phyloP scores from a whole-genome alignment of 2,888 invertebrate species.

The Nymphalis c-album region DNA sequence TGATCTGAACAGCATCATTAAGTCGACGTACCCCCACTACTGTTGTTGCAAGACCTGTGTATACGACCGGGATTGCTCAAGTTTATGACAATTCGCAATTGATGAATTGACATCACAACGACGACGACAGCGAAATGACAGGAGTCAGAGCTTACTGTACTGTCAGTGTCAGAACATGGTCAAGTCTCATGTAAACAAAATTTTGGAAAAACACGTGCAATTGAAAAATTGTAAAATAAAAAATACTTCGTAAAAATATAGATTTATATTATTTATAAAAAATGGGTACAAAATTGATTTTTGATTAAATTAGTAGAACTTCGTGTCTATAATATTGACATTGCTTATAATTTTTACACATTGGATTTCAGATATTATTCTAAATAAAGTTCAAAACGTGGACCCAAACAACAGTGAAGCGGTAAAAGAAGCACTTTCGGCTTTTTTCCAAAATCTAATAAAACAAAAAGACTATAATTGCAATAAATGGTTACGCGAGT shows the following conservation, averaged over 20 bases:
- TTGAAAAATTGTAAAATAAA: neutral
- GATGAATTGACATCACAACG: no score
- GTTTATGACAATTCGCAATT: no score
- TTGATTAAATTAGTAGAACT: neutral
- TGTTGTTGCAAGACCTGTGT: no score
- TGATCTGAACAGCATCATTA: no score
- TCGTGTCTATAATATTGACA: no score
- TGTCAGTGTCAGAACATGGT: neutral
- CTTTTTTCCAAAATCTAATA: constrained; percentile 59
- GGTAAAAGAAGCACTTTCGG: constrained; percentile 60
- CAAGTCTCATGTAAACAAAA: neutral
- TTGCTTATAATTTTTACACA: no score
- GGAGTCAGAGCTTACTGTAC: no score
- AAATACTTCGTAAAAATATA: neutral
- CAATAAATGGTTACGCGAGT: constrained; percentile 56
- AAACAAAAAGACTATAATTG: constrained; percentile 54
- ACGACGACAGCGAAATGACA: no score
- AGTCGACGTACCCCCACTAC: no score
- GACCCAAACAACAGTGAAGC: constrained; percentile 68
- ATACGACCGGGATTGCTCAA: no score
- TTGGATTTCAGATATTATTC: constrained; percentile 58
- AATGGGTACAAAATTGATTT: neutral
- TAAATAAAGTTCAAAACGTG: constrained; percentile 62
- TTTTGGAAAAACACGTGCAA: neutral
- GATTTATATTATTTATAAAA: neutral